Base-by-base conservation (phyloP, 2,888 invertebrate species). In the Lasius platythorax region DNA sequence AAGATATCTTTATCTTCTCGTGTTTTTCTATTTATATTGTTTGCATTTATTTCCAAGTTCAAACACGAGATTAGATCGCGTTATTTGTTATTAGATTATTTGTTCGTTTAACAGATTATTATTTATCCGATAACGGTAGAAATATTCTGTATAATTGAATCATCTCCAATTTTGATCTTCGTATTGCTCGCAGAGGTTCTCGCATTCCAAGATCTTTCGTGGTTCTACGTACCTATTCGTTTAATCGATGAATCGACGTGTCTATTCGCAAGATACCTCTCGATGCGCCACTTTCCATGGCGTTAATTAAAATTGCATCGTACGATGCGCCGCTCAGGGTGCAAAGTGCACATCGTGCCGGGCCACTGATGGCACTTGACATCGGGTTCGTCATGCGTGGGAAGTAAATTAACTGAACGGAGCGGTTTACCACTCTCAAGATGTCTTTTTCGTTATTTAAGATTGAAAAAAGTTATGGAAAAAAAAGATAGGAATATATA, bases 301-400 rank as follows among this genome's bases (percentile, higher is more conserved):
- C 61, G 79, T 81, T 81, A 81, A 81, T 81, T 81, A 81, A 81
- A 81, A 81, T 81, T 81, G 74, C 79, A 73, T 81, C 15, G 74
- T 81, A 74, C 46, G 46, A 61, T 46, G 74, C 74, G 74, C 46
- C 75, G 46, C 46, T 37, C 37, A 46, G 61, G 74, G 74, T 73
- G 73, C 75, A 73, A 81, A 81, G 79, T 81, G 79, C 79, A 81
- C 79, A 61, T 74, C 79, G 79, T 81, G 79, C 79, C 61, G 46
- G 79, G 79, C 74, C 79, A 81, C 75, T 61, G 61, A 81, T 81
- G 61, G 79, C 79, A 81, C 74, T 81, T 81, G 79, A 81, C 79
- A 81, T 81, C 79, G 74, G 28, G 61, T 33, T 73, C 79, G 46
- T 81, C 79, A 74, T 82, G 81, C 81, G 81, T 67, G 82, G 82